Base-by-base conservation (phyloP, 2,888 invertebrate genomes). In the Paralinhomoeus sp. region DNA sequence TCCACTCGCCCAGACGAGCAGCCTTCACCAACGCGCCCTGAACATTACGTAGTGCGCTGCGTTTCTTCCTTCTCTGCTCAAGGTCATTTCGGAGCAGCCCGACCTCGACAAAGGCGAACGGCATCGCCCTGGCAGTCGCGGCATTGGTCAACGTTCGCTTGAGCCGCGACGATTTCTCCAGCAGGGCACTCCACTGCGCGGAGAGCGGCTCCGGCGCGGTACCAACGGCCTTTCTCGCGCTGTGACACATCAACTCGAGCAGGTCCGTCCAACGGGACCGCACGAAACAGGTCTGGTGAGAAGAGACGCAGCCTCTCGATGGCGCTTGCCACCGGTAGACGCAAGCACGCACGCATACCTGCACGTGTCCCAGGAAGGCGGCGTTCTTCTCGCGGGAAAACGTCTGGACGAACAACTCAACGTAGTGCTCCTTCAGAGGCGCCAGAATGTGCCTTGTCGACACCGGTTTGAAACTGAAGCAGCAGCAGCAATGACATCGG, bases 1-100 rank as follows among this genome's bases (percentile, higher is more conserved):
- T 80, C 97, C 97, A 99, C 54, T 85, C 73, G 0, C 97, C 91
- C 55, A 54, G 49, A 60, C 77, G 75, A 57, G 93, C 72, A 2
- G 93, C 91, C 63, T 78, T 64, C 17, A 91, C 79, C 50, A 97
- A 69, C 45, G 81, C 80, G 1, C 97, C 97, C 64, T 69, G 46
- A n/a, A n/a, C n/a, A n/a, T n/a, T n/a, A n/a, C n/a, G n/a, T n/a
- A n/a, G n/a, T n/a, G n/a, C n/a, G n/a, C n/a, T n/a, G n/a, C n/a
- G n/a, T n/a, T n/a, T n/a, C n/a, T n/a, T n/a, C n/a, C n/a, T n/a
- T n/a, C n/a, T n/a, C n/a, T n/a, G n/a, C n/a, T n/a, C n/a, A n/a
- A n/a, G n/a, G n/a, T n/a, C n/a, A n/a, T n/a, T n/a, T n/a, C n/a
- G n/a, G 18, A 22, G 22, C 13, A 37, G 37, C n/a, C 22, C 12